Base-by-base conservation (phyloP, 2,888 invertebrate species). In the Antheraea yamamai region DNA sequence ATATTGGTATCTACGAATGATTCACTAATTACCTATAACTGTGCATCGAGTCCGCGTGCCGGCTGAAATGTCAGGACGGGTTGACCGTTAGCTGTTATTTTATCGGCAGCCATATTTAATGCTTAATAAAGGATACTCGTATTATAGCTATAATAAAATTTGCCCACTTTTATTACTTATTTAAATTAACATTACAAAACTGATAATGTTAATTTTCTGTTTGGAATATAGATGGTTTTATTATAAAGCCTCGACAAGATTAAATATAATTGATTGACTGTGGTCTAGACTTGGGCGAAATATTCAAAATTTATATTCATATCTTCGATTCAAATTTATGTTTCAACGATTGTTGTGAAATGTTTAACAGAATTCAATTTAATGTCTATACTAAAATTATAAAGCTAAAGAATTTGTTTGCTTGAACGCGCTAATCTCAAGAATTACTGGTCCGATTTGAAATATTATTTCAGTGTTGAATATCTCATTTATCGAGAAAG, bases 21-120 rank as follows among this genome's bases (percentile, higher is more conserved):
- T n/a, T 70, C 35, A 70, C 39, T 70, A 70, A 70, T 39, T 70
- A 70, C 39, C 7, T 70, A 39, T 70, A 70, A 70, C 70, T 39
- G 39, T 66, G 26, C 16, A 70, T 39, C 20, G 70, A 39, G 10
- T n/a, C 39, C 8, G 20, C 20, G 70, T 20, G 10, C n/a, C 39
- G 2, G 20, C 39, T 70, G 39, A 70, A 70, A 70, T 39, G 70
- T 35, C 68, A 61, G 35, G 70, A 10, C 70, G 39, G 70, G 20
- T 20, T 70, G 20, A 70, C 68, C 39, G 68, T 64, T 64, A 26
- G 26, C 61, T 23, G 61, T 39, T 20, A 70, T 39, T 70, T 70
- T 39, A 70, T 68, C 39, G 12, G 16, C n/a, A 20, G 68, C 30
- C 14, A 39, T 68, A 20, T 39, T 18, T 39, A 39, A 68, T 18